These are phyloP conservation scores for Sinocyclocheilus anshuiensis DNA, from an alignment of 2,113 vertebrate species.

Conservation along the genomic window DNA sequence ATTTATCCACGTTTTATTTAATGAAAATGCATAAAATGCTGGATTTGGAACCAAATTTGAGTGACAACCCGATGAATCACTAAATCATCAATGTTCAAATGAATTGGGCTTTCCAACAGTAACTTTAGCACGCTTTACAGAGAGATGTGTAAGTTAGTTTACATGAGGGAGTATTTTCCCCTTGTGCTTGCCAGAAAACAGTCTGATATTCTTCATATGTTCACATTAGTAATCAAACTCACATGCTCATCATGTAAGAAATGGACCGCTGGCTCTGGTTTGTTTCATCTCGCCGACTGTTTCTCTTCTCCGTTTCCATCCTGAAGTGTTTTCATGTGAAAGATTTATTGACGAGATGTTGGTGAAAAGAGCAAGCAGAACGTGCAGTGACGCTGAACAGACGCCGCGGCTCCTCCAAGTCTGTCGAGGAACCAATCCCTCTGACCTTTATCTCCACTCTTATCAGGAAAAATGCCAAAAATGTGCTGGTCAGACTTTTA, in stretches of 20 bases:
- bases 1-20: neutral
- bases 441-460: slow-evolving; percentile 4
- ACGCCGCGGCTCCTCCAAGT: slow-evolving; percentile 18
- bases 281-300: slow-evolving; percentile 41
- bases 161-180: neutral
- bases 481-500: neutral
- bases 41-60: neutral
- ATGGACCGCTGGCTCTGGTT: slow-evolving; percentile 38
- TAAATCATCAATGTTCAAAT: neutral
- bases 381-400: slow-evolving; percentile 39
- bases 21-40: neutral
- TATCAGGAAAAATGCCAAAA: slow-evolving; percentile 18
- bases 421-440: neutral
- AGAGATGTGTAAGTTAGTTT: neutral
- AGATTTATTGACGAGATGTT: slow-evolving; percentile 48
- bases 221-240: slow-evolving; percentile 39
- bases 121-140: neutral
- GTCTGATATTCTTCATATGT: slow-evolving; percentile 31
- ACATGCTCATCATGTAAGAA: slow-evolving; percentile 37
- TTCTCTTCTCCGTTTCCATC: slow-evolving; percentile 22
- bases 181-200: neutral
- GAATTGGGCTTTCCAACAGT: neutral
- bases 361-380: slow-evolving; percentile 32
- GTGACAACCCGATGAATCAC: neutral
- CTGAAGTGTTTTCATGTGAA: slow-evolving; percentile 28